Base-by-base conservation (phyloP, 2,888 invertebrate species). In the Dolichomitus sp. region DNA sequence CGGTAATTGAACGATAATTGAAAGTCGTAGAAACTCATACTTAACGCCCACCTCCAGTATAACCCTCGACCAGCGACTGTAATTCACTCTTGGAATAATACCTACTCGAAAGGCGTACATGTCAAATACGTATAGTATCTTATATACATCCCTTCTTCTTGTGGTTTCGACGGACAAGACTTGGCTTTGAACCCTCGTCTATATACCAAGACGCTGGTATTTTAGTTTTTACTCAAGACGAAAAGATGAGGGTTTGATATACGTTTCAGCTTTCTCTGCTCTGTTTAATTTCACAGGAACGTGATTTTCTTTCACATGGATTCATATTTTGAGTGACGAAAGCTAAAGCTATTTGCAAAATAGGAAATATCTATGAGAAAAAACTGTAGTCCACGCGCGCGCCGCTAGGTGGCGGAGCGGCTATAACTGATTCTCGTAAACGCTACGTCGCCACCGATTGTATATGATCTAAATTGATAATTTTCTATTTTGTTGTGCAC, bases 1-100 rank as follows among this genome's bases (percentile, higher is more conserved):
- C 33, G 68, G 63, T 57, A 69, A 81, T 78, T 73, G 73, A 78
- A 61, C 69, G 52, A 65, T 78, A 78, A 78, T 78, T 74, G 69
- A 78, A 77, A 70, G 74, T 82, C 78, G 65, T 57, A 65, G 65
- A 73, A 63, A 75, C 69, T 82, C 61, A 73, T 69, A 78, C 70
- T 70, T 42, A 74, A 82, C 78, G 81, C 81, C 78, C 78, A 82
- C 78, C 17, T 74, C 30, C 14, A 17, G 48, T 70, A 50, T 66
- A 61, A 73, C 59, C 72, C 54, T 54, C 72, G 72, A 50, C 72
- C 54, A 42, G 27, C 66, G 66, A 57, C 70, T 68, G 50, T 68
- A 66, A 72, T 61, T 63, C 48, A 81, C 72, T 73, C 72, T 48
- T 19, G 61, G 48, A 61, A 61, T 73, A 73, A 73, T 73, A 73